Base-by-base conservation (phyloP, 2,113 vertebrate species). In the Corythoichthys haematopterus region DNA sequence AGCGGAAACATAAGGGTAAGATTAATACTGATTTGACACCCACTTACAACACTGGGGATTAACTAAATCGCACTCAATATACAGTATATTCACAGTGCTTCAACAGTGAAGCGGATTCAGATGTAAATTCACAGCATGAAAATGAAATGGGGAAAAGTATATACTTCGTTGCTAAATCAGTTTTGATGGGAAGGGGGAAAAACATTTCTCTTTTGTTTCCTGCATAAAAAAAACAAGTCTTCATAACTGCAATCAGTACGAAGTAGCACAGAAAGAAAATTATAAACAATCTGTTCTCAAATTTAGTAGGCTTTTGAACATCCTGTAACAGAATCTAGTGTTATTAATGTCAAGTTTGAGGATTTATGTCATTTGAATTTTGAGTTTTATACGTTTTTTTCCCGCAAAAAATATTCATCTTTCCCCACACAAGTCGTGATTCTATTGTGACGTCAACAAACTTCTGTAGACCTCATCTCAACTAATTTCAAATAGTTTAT, bases 241-340 rank as follows among this genome's bases (percentile, higher is more conserved):
- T 57, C 72, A 83, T 68, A 83, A 68, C 70, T 83, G 33, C 75
- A 76, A 76, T 56, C 62, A 28, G 69, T 91, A 88, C 88, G 90
- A 90, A 89, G 52, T 55, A 75, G 75, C 77, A 81, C 75, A 71
- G 55, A 52, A 79, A 61, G 66, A 79, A 84, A 75, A 69, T 84
- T 71, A 77, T 6, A n/a, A 13, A 50, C 20, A 37, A 10, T 33
- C 45, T n/a, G 0, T 37, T 20, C 36, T 12, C 50, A 43, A 11
- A 62, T 28, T 62, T 62, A 28, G 40, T 45, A 33, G 20, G 40
- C 14, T 47, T 62, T 62, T 46, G 20, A 33, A 62, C 43, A 62
- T 20, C 4, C 11, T n/a, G 10, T 38, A 43, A 16, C 3, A 43
- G 4, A 40, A 14, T 37, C 6, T 56, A 56, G 9, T 28, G 28